Evolutionary conservation across 2,888 invertebrate species (phyloP).

Genomic region (Tenthredo notha): DNA sequence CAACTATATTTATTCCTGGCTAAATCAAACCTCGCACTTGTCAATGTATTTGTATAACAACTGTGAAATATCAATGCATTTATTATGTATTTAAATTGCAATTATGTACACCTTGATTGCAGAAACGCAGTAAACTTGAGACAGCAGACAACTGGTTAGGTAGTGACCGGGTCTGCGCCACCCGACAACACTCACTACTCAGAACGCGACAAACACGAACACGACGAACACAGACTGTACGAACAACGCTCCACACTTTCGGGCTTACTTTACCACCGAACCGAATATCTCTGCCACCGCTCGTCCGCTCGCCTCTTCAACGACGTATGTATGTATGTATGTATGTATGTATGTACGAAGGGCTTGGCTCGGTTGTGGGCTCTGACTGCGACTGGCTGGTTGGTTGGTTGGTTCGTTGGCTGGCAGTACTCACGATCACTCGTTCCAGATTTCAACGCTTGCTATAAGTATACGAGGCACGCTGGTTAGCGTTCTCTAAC

Average conservation of each 20-base stretch:
- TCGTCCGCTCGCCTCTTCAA: background rate
- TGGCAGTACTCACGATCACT: constrained; percentile 27
- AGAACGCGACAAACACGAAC: constrained; percentile 14
- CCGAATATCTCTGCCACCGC: constrained; percentile 44
- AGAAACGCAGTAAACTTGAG: background rate
- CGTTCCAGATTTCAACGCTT: constrained; percentile 47
- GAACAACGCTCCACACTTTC: constrained; percentile 32
- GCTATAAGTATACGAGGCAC: constrained; percentile 22
- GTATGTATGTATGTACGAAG: constrained; percentile 12
- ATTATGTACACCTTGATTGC: background rate
- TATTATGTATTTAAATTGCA: background rate
- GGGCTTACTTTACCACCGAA: constrained; percentile 35
- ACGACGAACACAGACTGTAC: background rate
- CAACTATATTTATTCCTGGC: background rate
- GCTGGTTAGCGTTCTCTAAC: constrained; percentile 34
- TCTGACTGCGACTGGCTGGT: constrained; percentile 10
- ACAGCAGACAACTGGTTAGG: background rate
- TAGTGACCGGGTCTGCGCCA: constrained; percentile 24
- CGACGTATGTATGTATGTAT: constrained; percentile 11
- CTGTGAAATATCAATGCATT: background rate
- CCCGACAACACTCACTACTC: constrained; percentile 36
- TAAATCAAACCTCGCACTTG: background rate
- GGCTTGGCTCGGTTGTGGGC: constrained; percentile 22
- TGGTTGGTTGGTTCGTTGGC: constrained; percentile 6
- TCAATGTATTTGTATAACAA: background rate